Conservation (phyloP, 2,797 vertebrate genomes). For the Florisuga fusca region DNA sequence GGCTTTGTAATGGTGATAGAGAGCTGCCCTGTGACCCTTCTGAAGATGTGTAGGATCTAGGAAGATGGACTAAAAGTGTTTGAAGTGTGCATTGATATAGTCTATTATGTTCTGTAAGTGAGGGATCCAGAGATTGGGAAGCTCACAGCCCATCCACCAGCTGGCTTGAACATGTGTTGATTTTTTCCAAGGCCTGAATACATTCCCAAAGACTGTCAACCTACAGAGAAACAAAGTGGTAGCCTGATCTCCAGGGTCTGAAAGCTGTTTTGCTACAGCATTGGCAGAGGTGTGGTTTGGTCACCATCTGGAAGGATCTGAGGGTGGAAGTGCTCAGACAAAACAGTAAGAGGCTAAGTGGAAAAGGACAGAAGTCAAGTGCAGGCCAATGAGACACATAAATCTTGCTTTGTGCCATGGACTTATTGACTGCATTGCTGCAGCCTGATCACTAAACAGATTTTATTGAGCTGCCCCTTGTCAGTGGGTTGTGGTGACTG, state of each 20-base stretch:
- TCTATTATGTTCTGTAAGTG: rapidly evolving
- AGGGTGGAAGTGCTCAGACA: not conserved
- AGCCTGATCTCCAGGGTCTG: not conserved
- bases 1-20: not conserved
- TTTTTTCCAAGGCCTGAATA: not conserved
- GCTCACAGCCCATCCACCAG: not conserved
- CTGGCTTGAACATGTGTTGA: not conserved
- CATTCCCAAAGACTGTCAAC: not conserved
- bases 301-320: not conserved
- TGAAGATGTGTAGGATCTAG: not conserved
- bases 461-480: not conserved
- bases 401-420: not conserved
- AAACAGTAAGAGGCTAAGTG: not conserved
- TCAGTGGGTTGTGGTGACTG: not conserved
- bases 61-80: not conserved
- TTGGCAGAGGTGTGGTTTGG: not conserved
- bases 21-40: rapidly evolving
- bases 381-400: not conserved
- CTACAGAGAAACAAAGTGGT: not conserved
- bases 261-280: not conserved
- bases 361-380: not conserved
- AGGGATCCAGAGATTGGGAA: not conserved
- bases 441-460: not conserved
- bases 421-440: not conserved
- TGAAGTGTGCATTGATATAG: not conserved